phyloP scores from a whole-genome alignment of 2,797 vertebrate genomes.

The Diplodus sargus region DNA sequence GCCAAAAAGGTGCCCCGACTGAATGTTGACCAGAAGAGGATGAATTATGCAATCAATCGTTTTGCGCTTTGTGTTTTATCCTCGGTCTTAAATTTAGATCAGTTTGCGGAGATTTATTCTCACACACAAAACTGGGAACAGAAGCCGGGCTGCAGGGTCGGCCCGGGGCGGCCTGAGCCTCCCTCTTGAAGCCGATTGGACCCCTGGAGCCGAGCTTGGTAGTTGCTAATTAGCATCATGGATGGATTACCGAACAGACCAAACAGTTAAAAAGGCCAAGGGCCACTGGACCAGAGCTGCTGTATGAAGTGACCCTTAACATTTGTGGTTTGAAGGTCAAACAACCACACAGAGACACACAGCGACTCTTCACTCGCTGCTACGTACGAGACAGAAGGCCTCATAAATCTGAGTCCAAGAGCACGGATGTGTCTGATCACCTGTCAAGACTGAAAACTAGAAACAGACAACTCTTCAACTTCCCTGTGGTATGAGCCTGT shows the following conservation, averaged over 20 bases:
- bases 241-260: not conserved
- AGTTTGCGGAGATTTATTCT: slow-evolving; percentile 39
- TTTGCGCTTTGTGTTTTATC: slow-evolving; percentile 50
- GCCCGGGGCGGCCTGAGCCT: not conserved
- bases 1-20: slow-evolving; percentile 26
- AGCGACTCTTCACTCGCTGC: not conserved
- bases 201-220: not conserved
- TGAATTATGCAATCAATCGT: slow-evolving; percentile 51
- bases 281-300: not conserved
- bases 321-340: not conserved
- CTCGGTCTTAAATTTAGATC: slow-evolving; percentile 33
- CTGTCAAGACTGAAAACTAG: not conserved
- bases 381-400: too few relatives aligned
- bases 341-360: not conserved
- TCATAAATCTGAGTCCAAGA: not conserved
- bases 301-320: not conserved
- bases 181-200: not conserved
- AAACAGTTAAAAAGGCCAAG: not conserved
- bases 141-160: too few relatives aligned
- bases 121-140: slow-evolving; percentile 27
- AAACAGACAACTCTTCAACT: too few relatives aligned
- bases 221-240: too few relatives aligned
- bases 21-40: slow-evolving; percentile 39
- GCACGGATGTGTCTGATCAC: not conserved
- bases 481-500: too few relatives aligned